Percentiles rank a stretch among this genome's conserved stretches.
Evolutionary conservation across 2,797 vertebrate genomes (phyloP).

Genomic region (Pseudocheirus occidentalis): DNA sequence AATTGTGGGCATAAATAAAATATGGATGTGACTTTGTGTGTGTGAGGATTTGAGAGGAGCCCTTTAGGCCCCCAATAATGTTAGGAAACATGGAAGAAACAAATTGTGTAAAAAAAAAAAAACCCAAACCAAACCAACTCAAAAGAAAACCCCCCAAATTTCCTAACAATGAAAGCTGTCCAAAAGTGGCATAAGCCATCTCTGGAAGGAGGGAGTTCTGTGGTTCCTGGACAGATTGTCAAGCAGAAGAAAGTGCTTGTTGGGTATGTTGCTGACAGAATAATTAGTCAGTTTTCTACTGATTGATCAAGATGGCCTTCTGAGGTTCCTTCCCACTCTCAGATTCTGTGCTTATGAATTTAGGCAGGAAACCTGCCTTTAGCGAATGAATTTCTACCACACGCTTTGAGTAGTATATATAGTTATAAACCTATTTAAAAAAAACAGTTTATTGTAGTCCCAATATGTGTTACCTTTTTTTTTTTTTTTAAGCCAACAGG

Average conservation of each 20-base stretch:
- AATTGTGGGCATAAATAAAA: slow-evolving; percentile 16
- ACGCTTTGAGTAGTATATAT: neutral
- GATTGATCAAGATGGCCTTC: neutral
- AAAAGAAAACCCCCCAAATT: neutral
- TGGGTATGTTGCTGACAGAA: neutral
- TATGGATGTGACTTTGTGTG: slow-evolving; percentile 7
- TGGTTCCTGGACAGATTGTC: neutral
- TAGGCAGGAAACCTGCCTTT: neutral
- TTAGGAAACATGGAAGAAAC: neutral
- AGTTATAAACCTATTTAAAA: neutral
- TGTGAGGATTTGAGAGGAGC: neutral
- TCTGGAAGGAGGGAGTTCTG: neutral
- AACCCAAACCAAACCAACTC: neutral
- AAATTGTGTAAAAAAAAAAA: neutral
- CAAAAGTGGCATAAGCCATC: neutral
- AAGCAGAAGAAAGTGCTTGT: neutral
- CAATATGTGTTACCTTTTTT: neutral
- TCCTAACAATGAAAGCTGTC: neutral
- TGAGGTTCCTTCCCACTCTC: neutral
- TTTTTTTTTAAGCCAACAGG: neutral
- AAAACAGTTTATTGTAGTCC: neutral
- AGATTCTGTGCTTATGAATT: neutral
- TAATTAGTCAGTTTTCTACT: neutral
- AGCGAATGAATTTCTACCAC: neutral
- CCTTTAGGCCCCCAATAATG: neutral